Base-by-base conservation (phyloP, 2,113 vertebrate species). In the Calypte anna region DNA sequence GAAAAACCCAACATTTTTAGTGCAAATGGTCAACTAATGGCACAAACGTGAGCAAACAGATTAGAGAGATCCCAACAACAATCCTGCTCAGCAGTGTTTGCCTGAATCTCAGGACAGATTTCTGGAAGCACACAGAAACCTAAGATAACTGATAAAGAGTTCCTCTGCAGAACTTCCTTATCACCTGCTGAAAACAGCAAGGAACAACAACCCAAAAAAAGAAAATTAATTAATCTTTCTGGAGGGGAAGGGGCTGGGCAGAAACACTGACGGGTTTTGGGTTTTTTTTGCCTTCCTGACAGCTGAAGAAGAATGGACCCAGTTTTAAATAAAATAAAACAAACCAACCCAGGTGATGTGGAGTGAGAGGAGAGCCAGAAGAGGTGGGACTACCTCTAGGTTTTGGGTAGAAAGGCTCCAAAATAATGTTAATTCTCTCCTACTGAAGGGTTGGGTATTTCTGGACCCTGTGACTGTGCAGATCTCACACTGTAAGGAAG, bases 1-100 rank as follows among this genome's bases (percentile, higher is more conserved):
- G 75, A 21, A 66, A 22, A 46, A 23, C 10, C 17, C 17, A 27
- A 38, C 14, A 7, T 21, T 28, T 53, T 55, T 55, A 97, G 96
- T 97, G 96, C 96, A 97, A 97, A 96, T 64, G 90, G 84, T 85
- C 86, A 93, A 68, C 23, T 14, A 54, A 97, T 86, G 96, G 96
- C 95, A 97, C 93, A 14, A 43, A 59, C 2, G 25, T 14, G 93
- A 95, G 95, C 59, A 38, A 85, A 54, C 24, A 0, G 54, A 4
- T 1, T 9, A 21, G 62, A 36, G 67, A 57, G 80, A 21, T 8
- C 36, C 91, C 23, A 3, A 1, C 23, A 5, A 4, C 2, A 3
- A 2, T 4, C 14, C 91, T 17, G 90, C 93, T 53, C 81, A n/a
- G 96, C 94, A 83, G 79, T 1, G 67, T 4, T 1, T 16, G 81